phyloP scores from a whole-genome alignment of 2,888 invertebrate species.

The Parnassius glacialis region DNA sequence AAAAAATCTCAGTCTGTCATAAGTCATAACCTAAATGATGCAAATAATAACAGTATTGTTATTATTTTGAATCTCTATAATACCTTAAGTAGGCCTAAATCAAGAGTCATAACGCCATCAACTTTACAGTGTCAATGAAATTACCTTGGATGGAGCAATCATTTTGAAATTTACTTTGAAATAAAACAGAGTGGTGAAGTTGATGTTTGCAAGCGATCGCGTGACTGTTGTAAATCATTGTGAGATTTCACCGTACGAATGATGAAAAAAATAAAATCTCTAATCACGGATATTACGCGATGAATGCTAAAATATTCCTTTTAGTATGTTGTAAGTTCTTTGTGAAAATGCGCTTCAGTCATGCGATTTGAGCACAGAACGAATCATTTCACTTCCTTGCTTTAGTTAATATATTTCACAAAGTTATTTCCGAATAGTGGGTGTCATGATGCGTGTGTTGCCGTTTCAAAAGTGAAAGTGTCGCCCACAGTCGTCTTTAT shows the following conservation, averaged over 20 bases:
- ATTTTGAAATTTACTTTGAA: conserved; percentile 19
- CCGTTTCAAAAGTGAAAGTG: conserved; percentile 37
- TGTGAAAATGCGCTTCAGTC: conserved; percentile 52
- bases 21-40: no score
- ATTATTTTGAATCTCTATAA: no score
- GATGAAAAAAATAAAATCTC: conserved; percentile 58
- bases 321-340: conserved; percentile 41
- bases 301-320: conserved; percentile 53
- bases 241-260: conserved; percentile 57
- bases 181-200: conserved; percentile 32
- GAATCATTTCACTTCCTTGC: conserved; percentile 28
- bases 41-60: no score
- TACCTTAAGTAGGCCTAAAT: no score
- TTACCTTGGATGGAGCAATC: conserved; percentile 1
- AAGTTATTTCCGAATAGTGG: conserved; percentile 8
- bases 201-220: conserved; percentile 46
- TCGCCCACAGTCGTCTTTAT: conserved; percentile 32
- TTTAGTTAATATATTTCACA: conserved; percentile 30
- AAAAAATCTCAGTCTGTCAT: no score
- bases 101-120: no score
- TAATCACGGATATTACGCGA: conserved; percentile 64
- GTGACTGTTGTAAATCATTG: conserved; percentile 60
- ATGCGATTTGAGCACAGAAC: conserved; percentile 49
- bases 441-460: neutral
- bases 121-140: no score